Conservation (phyloP, 1,140 invertebrate genomes). For the Acromyrmex heyeri region DNA sequence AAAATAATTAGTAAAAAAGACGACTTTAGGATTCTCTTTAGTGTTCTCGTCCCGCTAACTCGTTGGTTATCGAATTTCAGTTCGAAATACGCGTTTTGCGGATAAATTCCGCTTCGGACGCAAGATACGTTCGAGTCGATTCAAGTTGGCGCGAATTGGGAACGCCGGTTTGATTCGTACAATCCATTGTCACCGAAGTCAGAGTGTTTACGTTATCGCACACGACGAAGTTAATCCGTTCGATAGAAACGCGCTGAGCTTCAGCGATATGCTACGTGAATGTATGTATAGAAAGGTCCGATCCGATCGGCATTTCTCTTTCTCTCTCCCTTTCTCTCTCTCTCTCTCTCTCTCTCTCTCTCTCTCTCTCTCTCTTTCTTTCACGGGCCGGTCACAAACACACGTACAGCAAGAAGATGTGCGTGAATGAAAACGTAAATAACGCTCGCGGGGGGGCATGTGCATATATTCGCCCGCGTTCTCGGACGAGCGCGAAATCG, state of each 20-base stretch:
- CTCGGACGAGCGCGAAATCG: slow-evolving; percentile 11
- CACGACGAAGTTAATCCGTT: slow-evolving; percentile 47
- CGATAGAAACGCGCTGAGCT: slow-evolving; percentile 27
- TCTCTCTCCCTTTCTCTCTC: slow-evolving; percentile 1
- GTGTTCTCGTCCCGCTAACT: neutral
- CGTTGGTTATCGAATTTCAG: neutral
- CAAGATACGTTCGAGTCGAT: neutral
- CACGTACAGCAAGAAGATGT: neutral
- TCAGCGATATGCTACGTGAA: slow-evolving; percentile 7
- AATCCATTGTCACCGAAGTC: slow-evolving; percentile 8
- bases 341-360: neutral
- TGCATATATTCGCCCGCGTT: neutral
- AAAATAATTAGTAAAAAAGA: too few species aligned
- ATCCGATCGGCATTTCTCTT: slow-evolving; percentile 4
- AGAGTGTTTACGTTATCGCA: slow-evolving; percentile 32
- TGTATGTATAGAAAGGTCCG: neutral
- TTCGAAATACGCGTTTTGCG: neutral
- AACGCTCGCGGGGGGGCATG: neutral
- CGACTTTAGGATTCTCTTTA: too few species aligned
- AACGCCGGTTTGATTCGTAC: slow-evolving; percentile 13
- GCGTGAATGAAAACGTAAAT: slow-evolving; percentile 63
- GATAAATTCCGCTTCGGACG: neutral
- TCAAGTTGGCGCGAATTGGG: neutral
- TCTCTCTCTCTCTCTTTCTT: slow-evolving; percentile 5
- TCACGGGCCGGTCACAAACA: slow-evolving; percentile 1